Conservation (phyloP, 2,113 vertebrate species). For the Helogale parvula region DNA sequence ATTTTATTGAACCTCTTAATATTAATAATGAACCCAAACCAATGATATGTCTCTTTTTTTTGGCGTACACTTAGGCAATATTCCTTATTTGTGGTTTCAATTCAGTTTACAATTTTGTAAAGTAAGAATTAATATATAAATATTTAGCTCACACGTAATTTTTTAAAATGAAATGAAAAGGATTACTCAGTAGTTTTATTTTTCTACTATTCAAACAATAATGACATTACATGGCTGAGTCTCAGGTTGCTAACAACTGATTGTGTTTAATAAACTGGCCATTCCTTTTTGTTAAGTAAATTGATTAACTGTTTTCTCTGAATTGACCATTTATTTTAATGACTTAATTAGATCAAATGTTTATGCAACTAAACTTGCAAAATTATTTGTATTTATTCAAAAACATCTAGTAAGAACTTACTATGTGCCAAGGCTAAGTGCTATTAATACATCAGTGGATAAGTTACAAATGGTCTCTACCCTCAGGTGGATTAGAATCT, state of each 20-base stretch:
- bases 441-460: not conserved
- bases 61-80: not conserved
- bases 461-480: not conserved
- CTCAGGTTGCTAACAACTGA: not conserved
- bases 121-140: not conserved
- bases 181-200: not conserved
- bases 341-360: not conserved
- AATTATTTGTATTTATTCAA: not conserved
- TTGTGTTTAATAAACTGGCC: not conserved
- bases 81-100: not conserved
- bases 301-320: not conserved
- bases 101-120: not conserved
- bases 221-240: not conserved
- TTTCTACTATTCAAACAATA: constrained; percentile 1
- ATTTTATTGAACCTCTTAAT: not conserved
- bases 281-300: not conserved
- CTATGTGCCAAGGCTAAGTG: not conserved
- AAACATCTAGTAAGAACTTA: not conserved
- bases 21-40: constrained; percentile 22
- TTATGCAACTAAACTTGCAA: not conserved
- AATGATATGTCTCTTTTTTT: not conserved
- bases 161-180: not conserved
- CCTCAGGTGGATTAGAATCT: not conserved
- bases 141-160: not conserved
- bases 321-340: not conserved